Evolutionary conservation across 2,113 vertebrate genomes (phyloP).

Genomic region (Dasyornis broadbenti): DNA sequence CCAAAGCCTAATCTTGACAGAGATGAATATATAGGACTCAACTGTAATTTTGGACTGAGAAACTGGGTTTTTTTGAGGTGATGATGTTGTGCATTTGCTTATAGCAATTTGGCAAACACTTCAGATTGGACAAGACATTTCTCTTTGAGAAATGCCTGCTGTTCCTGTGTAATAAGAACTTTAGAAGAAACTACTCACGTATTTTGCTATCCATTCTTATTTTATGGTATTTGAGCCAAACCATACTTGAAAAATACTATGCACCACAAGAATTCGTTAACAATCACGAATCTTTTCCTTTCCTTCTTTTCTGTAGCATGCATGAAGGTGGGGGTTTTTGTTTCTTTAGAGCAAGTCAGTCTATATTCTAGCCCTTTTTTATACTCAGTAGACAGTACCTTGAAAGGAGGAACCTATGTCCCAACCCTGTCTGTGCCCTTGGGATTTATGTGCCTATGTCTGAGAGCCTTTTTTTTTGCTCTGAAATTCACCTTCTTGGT

Average conservation of each 20-base stretch:
- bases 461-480: not conserved
- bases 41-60: not conserved
- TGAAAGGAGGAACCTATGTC: not conserved
- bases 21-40: not conserved
- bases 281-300: not conserved
- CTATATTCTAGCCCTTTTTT: not conserved
- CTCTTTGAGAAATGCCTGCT: constrained; percentile 11
- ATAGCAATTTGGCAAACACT: not conserved
- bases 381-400: not conserved
- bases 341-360: not conserved
- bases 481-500: not conserved
- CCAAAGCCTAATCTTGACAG: not conserved
- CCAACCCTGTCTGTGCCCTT: not conserved
- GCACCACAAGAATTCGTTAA: not conserved
- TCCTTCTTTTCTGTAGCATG: not conserved
- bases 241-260: constrained; percentile 2
- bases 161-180: not conserved
- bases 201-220: constrained; percentile 27
- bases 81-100: not conserved
- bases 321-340: not conserved
- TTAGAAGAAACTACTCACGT: constrained; percentile 7
- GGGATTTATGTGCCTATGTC: not conserved
- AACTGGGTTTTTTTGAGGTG: not conserved
- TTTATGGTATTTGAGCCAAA: constrained; percentile 1
- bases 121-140: not conserved